These are phyloP conservation scores for Excalfactoria chinensis DNA, from an alignment of 2,113 vertebrate species.

Conservation along the genomic window DNA sequence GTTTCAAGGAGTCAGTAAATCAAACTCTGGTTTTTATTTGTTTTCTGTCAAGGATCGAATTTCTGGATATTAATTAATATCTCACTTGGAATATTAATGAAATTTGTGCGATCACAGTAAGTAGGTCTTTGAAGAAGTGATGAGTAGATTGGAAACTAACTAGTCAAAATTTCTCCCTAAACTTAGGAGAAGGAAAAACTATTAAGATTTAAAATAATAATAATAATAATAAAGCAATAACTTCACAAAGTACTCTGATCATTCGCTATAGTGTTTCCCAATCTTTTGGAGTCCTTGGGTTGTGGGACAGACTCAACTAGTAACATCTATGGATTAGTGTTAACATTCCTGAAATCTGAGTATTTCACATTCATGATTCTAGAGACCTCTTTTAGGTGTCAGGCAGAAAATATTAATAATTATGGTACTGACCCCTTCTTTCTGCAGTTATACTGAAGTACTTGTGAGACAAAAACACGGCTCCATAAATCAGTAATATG, in stretches of 20 bases:
- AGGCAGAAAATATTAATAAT: neutral
- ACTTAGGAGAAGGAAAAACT: neutral
- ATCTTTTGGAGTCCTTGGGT: neutral
- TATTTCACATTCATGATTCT: rapidly evolving
- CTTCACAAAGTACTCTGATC: neutral
- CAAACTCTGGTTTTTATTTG: neutral
- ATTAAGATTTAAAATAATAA: neutral
- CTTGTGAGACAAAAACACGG: neutral
- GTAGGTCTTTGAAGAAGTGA: neutral
- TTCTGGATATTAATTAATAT: slow-evolving; percentile 26
- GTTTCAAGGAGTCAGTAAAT: slow-evolving; percentile 19
- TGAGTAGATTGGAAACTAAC: neutral
- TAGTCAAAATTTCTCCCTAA: neutral
- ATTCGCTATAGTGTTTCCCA: neutral
- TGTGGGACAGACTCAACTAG: neutral
- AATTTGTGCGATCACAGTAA: neutral
- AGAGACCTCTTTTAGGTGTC: neutral
- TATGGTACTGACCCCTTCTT: neutral
- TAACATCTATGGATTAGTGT: neutral
- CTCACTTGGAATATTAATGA: neutral
- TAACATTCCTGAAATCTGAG: neutral
- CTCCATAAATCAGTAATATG: neutral
- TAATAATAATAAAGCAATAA: neutral
- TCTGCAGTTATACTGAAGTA: neutral
- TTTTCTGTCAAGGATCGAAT: slow-evolving; percentile 4